Conservation (phyloP, 2,113 vertebrate species). For the Podocnemis expansa region DNA sequence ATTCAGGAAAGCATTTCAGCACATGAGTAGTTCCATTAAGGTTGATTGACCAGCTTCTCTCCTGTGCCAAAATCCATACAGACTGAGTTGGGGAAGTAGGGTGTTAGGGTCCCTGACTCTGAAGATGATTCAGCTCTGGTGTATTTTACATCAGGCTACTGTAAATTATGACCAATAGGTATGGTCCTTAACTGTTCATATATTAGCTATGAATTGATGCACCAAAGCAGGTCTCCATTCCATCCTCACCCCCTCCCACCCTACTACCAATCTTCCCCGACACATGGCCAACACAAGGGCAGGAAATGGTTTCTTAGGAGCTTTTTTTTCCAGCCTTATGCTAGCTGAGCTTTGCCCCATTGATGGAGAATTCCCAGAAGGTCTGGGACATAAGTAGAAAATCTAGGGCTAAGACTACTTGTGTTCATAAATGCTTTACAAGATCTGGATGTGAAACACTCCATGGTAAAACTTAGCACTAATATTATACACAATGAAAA, state of each 20-base stretch:
- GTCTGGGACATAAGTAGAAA: background rate
- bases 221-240: fast-evolving
- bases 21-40: background rate
- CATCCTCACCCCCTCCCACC: background rate
- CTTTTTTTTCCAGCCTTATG: background rate
- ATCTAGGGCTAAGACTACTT: background rate
- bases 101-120: background rate
- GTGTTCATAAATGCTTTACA: background rate
- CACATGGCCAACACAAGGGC: background rate
- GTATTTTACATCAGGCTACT: background rate
- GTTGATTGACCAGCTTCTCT: background rate
- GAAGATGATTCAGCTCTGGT: background rate
- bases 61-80: background rate
- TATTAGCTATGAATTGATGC: fast-evolving
- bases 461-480: background rate
- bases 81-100: background rate
- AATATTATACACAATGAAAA: background rate
- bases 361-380: background rate
- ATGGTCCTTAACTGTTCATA: background rate
- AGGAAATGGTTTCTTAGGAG: background rate
- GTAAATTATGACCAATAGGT: background rate
- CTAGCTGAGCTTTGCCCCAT: background rate
- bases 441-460: background rate
- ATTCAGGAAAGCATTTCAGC: background rate
- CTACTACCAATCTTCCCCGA: background rate